Evolutionary conservation across 2,797 vertebrate species (phyloP).

Genomic region (Cryptoblepharus egeriae): DNA sequence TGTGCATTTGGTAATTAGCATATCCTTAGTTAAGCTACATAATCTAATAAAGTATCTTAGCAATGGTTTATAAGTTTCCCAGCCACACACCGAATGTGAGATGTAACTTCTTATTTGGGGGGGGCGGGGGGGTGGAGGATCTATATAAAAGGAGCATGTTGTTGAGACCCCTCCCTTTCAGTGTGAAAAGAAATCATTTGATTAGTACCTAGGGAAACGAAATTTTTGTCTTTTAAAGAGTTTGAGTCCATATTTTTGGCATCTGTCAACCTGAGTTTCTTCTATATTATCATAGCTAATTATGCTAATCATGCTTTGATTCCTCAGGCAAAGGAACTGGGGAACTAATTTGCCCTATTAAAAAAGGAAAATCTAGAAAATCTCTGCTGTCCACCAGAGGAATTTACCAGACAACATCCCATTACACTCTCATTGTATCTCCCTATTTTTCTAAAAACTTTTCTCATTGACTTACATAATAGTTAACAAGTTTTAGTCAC

Average conservation of each 20-base stretch:
- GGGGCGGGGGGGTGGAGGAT: neutral
- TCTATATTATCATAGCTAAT: constrained; percentile 59
- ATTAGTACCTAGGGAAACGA: constrained; percentile 18
- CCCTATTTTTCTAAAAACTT: neutral
- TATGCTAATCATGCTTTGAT: constrained; percentile 50
- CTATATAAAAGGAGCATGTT: constrained; percentile 34
- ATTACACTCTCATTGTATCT: neutral
- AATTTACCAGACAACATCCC: neutral
- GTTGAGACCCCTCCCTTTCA: constrained; percentile 30
- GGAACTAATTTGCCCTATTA: constrained; percentile 46
- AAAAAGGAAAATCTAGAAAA: constrained; percentile 45
- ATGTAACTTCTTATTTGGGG: neutral
- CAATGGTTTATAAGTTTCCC: constrained; percentile 48
- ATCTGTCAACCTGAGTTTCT: constrained; percentile 56
- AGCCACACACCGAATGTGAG: constrained; percentile 13
- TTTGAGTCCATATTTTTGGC: constrained; percentile 56
- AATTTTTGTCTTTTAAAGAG: constrained; percentile 37
- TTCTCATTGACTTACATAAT: neutral
- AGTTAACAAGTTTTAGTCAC: neutral
- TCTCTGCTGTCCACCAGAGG: constrained; percentile 20
- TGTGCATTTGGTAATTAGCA: constrained; percentile 39
- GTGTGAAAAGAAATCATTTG: constrained; percentile 39
- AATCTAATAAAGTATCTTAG: constrained; percentile 51
- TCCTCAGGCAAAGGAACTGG: constrained; percentile 41
- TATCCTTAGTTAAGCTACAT: constrained; percentile 51